Evolutionary conservation across 2,797 vertebrate genomes (phyloP), one percentile per base, ranked within the genome.

Genomic region (Hyperoplus lanceolatus): DNA sequence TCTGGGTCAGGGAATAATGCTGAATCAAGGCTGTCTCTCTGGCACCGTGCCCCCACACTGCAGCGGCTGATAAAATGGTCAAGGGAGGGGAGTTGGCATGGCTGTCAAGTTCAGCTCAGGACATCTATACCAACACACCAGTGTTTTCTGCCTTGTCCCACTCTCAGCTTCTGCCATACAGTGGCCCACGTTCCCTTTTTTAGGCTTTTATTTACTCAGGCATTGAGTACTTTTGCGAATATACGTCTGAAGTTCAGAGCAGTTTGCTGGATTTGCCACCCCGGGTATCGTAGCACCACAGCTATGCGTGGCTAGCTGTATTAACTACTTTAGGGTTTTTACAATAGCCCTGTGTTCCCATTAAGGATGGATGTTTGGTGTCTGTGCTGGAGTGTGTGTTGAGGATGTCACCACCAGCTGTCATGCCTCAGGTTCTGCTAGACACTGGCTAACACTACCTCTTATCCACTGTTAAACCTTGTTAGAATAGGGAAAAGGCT

Each of bases 331-430:
- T 67, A 8, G 59, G 48, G 36, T 82, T 85, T 92, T 92, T 87
- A 83, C 67, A 80, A 54, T 84, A 63, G 67, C 54, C 67, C 64
- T 77, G 70, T 53, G 62, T 78, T 67, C 46, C 36, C 43, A 46
- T 74, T 75, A 71, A 64, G 49, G 51, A 36, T 64, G 56, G 12
- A 70, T 70, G 70, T 75, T 80, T 67, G 42, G 18, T 77, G 48
- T 78, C 15, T 53, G 56, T 64, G 71, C 12, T 54, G 15, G 43
- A 62, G 53, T 57, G 63, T 66, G 66, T 80, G 70, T 69, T 70
- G 18, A 77, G 73, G 72, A 85, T 86, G 75, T 90, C 79, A 72
- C 43, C 43, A 53, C 83, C 89, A 89, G 77, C 84, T 89, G 87
- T 81, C 3, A 2, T 21, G 43, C 36, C 60, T 83, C 39, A n/a